phyloP scores from a whole-genome alignment of 2,113 vertebrate genomes.

The Desmodus rotundus region DNA sequence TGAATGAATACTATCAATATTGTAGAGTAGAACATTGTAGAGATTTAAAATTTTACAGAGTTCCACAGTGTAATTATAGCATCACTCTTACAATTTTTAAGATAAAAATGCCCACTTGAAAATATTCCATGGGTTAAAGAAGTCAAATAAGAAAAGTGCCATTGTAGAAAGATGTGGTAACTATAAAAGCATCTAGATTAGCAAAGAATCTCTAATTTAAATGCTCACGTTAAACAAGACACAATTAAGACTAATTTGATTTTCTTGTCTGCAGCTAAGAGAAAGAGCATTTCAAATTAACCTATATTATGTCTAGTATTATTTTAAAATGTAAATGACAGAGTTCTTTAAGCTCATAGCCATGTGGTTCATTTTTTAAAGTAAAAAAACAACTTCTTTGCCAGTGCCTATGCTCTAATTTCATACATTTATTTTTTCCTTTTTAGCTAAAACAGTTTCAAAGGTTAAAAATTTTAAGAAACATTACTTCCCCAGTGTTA shows the following conservation, averaged over 20 bases:
- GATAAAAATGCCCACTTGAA: slow-evolving; percentile 47
- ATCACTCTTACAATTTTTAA: slow-evolving; percentile 50
- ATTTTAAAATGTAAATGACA: slow-evolving; percentile 55
- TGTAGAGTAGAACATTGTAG: neutral
- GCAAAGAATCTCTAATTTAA: slow-evolving; percentile 37
- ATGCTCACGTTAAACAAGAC: slow-evolving; percentile 39
- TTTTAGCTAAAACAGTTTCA: neutral
- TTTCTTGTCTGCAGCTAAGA: slow-evolving; percentile 52
- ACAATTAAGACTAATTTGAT: slow-evolving; percentile 66
- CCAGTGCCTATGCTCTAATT: neutral
- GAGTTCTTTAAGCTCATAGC: neutral
- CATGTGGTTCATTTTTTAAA: slow-evolving; percentile 27
- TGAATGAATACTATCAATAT: neutral
- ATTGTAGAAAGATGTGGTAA: neutral
- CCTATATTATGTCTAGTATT: slow-evolving; percentile 35
- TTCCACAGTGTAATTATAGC: slow-evolving; percentile 18
- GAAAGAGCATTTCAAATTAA: slow-evolving; percentile 62
- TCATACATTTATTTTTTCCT: neutral
- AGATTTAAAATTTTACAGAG: slow-evolving; percentile 36
- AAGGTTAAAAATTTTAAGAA: slow-evolving; percentile 30
- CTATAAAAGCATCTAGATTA: slow-evolving; percentile 36
- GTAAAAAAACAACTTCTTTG: neutral
- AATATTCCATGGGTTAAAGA: slow-evolving; percentile 30
- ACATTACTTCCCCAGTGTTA: neutral
- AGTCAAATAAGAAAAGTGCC: slow-evolving; percentile 14